Conservation (phyloP, 2,113 vertebrate species). For the Clarias magur region DNA sequence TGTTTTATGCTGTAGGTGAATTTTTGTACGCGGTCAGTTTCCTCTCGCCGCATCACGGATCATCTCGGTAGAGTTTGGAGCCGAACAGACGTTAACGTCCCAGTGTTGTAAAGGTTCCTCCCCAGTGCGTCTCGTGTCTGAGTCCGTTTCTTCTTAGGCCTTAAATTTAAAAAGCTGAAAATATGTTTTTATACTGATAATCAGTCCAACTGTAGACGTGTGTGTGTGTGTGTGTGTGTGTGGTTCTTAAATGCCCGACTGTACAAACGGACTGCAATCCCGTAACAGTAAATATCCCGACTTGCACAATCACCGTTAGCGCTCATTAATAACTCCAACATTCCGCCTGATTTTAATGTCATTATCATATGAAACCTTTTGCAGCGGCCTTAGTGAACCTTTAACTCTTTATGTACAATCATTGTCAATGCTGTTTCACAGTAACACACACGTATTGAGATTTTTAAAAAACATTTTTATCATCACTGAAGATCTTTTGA, state of each 20-base stretch:
- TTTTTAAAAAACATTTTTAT: background rate
- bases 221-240: background rate
- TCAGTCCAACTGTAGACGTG: background rate
- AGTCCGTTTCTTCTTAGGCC: background rate
- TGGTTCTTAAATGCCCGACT: conserved; percentile 24
- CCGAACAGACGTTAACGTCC: background rate
- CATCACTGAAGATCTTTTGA: background rate
- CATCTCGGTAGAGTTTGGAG: background rate
- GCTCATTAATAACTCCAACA: background rate
- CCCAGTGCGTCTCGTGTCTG: background rate
- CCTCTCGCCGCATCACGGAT: background rate
- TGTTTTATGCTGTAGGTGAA: background rate
- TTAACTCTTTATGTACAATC: background rate
- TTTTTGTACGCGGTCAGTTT: background rate
- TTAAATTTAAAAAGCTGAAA: no score
- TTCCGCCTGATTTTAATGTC: background rate
- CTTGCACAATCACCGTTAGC: background rate
- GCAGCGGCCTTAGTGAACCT: no score
- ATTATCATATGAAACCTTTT: background rate
- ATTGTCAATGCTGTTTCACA: background rate
- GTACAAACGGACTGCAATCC: conserved; percentile 44
- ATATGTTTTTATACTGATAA: background rate
- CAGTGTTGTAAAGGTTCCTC: background rate
- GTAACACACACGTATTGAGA: background rate
- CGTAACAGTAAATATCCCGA: background rate